phyloP scores from a whole-genome alignment of 2,797 vertebrate species.

The Florisuga fusca region DNA sequence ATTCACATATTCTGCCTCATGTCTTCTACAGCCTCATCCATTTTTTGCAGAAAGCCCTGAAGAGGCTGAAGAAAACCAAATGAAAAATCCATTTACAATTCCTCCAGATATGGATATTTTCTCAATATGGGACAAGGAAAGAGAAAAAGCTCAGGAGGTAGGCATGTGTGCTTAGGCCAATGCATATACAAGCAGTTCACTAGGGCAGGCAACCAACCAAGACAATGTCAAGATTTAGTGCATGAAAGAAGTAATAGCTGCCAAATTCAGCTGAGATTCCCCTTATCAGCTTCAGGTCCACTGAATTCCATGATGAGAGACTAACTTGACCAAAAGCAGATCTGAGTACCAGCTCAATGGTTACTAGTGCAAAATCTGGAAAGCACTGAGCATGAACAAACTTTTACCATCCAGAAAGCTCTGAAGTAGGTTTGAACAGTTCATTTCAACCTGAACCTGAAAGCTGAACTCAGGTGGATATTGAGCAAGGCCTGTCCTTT shows the following conservation, averaged over 20 bases:
- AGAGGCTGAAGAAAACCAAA: not conserved
- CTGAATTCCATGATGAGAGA: not conserved
- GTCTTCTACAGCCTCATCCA: not conserved
- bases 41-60: not conserved
- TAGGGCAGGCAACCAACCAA: not conserved
- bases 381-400: not conserved
- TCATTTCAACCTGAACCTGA: not conserved
- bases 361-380: not conserved
- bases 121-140: conserved; percentile 77
- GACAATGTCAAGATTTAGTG: not conserved
- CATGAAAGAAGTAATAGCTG: not conserved
- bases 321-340: not conserved
- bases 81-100: conserved; percentile 85
- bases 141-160: conserved; percentile 75
- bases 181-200: not conserved
- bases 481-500: not conserved
- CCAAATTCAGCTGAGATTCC: not conserved
- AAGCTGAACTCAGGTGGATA: not conserved
- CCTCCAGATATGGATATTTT: conserved; percentile 80
- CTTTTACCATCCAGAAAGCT: not conserved
- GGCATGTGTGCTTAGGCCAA: not conserved
- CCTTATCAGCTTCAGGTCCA: not conserved
- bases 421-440: not conserved
- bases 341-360: not conserved
- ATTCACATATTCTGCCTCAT: not conserved